phyloP scores from a whole-genome alignment of 2,113 vertebrate species.

The Echinops telfairi region DNA sequence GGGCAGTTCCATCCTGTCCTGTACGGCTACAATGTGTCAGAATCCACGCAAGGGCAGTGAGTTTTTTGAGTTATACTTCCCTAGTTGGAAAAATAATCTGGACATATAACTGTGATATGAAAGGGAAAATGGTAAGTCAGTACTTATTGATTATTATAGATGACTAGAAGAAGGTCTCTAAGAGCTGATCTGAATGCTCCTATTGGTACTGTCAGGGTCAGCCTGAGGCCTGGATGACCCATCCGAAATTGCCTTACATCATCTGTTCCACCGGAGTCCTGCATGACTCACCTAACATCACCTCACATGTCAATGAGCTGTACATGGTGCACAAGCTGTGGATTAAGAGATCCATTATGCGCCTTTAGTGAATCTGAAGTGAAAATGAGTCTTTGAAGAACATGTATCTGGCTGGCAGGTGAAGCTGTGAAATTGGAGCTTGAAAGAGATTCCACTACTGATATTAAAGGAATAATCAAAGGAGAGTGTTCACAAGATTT shows the following conservation, averaged over 20 bases:
- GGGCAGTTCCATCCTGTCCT: too few relatives aligned
- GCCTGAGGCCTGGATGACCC: too few relatives aligned
- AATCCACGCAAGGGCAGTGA: too few relatives aligned
- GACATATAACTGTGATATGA: background rate
- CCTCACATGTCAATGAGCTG: too few relatives aligned
- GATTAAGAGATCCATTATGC: too few relatives aligned
- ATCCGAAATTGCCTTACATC: too few relatives aligned
- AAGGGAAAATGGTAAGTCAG: background rate
- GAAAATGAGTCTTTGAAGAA: background rate
- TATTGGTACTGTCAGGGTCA: background rate
- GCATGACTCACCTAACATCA: too few relatives aligned
- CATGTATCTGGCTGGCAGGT: background rate
- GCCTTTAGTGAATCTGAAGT: background rate
- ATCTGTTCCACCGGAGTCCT: too few relatives aligned
- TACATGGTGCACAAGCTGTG: too few relatives aligned
- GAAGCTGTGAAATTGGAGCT: background rate
- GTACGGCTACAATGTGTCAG: too few relatives aligned
- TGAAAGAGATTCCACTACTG: background rate
- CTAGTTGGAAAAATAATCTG: background rate
- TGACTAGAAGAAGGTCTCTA: background rate
- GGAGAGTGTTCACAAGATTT: background rate
- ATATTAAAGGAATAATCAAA: background rate
- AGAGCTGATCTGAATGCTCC: background rate
- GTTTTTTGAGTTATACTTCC: background rate
- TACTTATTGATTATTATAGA: background rate